These are phyloP conservation scores for Lacerta agilis DNA, from an alignment of 2,797 vertebrate genomes.

Conservation along the genomic window DNA sequence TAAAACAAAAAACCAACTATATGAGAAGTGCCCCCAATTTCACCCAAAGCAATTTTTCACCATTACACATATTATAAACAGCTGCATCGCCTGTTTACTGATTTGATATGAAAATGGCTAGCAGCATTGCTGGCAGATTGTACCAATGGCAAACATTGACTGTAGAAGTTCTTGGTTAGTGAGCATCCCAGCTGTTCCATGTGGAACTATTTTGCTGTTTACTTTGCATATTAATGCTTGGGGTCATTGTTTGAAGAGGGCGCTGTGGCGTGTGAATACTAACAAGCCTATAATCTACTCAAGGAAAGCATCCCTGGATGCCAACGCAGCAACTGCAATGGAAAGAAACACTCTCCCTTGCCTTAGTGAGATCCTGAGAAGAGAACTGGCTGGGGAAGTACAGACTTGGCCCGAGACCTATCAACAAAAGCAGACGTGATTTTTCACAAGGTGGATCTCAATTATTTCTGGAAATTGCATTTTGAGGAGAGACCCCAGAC, in stretches of 20 bases:
- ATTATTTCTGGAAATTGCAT: neutral
- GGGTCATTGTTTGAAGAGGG: slow-evolving; percentile 3
- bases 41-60: neutral
- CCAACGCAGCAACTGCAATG: accelerated
- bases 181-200: slow-evolving; percentile 19
- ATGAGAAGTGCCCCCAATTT: neutral
- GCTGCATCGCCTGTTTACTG: neutral
- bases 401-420: neutral
- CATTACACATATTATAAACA: neutral
- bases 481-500: too few relatives aligned
- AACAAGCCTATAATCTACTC: neutral
- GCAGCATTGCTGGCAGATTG: neutral
- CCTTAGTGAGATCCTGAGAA: neutral
- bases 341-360: neutral
- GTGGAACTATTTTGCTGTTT: neutral
- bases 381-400: neutral
- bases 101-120: neutral
- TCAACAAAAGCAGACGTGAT: neutral
- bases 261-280: accelerated
- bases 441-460: neutral
- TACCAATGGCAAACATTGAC: slow-evolving; percentile 21
- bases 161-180: neutral
- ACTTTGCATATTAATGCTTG: neutral
- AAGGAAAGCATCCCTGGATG: accelerated
- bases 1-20: neutral